Percentiles rank a stretch among this genome's conserved stretches.
Conservation (phyloP, 2,113 vertebrate genomes). For the Pithys albifrons region DNA sequence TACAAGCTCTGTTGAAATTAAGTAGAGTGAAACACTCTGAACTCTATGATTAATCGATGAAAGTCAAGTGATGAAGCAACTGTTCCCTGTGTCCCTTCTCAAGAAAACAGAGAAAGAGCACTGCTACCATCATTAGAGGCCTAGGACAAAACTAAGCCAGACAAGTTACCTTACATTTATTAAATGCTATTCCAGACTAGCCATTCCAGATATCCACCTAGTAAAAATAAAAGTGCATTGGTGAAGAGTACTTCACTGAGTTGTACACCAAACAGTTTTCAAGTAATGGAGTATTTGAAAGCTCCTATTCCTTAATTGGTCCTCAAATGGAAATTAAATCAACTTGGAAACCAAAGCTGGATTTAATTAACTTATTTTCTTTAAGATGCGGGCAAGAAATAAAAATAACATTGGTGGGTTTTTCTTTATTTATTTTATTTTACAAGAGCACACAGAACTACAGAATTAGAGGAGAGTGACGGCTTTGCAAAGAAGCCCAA, state of each 20-base stretch:
- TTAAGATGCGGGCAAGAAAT: neutral
- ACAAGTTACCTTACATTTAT: neutral
- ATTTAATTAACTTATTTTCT: conserved; percentile 36
- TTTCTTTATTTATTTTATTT: neutral
- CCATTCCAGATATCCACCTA: neutral
- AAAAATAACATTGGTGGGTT: neutral
- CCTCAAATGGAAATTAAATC: neutral
- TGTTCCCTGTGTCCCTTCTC: neutral
- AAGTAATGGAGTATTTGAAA: neutral
- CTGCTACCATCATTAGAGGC: neutral
- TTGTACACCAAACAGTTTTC: neutral
- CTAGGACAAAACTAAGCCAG: neutral
- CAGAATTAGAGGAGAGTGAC: neutral
- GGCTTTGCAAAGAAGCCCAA: neutral
- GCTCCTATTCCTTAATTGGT: neutral
- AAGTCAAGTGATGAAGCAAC: neutral
- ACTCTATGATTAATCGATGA: neutral
- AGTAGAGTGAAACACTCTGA: neutral
- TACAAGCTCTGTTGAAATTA: conserved; percentile 28
- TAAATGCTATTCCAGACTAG: neutral
- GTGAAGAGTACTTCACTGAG: neutral
- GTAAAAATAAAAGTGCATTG: neutral
- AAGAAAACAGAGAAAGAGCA: neutral
- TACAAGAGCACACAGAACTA: neutral
- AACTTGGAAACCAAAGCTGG: neutral